Conservation (phyloP, 2,113 vertebrate genomes). For the Ascaphus truei region DNA sequence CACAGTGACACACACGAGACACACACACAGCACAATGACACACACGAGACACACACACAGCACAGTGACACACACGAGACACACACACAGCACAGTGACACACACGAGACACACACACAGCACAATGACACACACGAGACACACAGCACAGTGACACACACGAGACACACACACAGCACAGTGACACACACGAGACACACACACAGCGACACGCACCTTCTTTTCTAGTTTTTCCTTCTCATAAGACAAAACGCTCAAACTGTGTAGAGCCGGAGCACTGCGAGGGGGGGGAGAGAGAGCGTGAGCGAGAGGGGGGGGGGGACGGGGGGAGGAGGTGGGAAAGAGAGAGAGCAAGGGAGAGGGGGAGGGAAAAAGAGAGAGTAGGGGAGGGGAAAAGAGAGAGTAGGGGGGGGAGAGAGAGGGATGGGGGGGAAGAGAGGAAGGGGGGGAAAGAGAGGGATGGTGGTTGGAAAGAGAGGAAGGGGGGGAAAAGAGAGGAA, state of each 20-base stretch:
- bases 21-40: too few relatives aligned
- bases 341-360: not conserved
- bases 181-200: not conserved
- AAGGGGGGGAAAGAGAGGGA: not conserved
- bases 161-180: too few relatives aligned
- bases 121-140: too few relatives aligned
- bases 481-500: too few relatives aligned
- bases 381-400: not conserved
- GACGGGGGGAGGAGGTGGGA: not conserved
- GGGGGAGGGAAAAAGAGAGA: not conserved
- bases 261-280: constrained; percentile 65
- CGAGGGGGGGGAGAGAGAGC: too few relatives aligned
- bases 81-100: too few relatives aligned
- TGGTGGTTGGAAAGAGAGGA: not conserved
- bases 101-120: not conserved
- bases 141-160: not conserved
- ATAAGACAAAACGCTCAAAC: constrained; percentile 78
- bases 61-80: too few relatives aligned
- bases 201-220: constrained; percentile 69
- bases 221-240: constrained; percentile 78
- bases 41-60: too few relatives aligned
- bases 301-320: not conserved
- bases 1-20: too few relatives aligned
- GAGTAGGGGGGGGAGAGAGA: not conserved
- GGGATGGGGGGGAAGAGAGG: not conserved